These are phyloP conservation scores for Wasmannia auropunctata DNA, from an alignment of 1,140 invertebrate species.

Conservation along the genomic window DNA sequence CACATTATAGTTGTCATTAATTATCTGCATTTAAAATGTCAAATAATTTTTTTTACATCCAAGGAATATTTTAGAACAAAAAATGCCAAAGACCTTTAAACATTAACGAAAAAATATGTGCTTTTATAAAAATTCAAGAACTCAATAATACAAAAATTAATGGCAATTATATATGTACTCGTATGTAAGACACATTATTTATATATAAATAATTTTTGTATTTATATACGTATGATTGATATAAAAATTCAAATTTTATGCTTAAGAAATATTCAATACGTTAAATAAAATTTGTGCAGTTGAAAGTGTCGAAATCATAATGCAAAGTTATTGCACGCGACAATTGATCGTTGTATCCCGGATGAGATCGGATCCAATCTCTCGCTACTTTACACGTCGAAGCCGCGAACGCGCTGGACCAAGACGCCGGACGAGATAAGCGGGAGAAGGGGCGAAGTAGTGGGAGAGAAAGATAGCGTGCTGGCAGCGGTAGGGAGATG, in stretches of 20 bases:
- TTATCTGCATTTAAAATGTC: background rate
- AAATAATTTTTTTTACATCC: background rate
- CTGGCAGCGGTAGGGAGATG: conserved; percentile 69
- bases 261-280: background rate
- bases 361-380: conserved; percentile 40
- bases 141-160: background rate
- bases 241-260: background rate
- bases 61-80: conserved; percentile 4
- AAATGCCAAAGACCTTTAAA: too few relatives aligned
- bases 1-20: background rate
- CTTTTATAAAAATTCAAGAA: background rate
- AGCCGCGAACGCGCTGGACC: conserved; percentile 63
- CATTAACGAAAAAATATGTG: background rate
- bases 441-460: conserved; percentile 54
- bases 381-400: conserved; percentile 46
- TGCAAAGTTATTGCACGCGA: background rate
- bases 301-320: background rate
- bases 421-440: conserved; percentile 63
- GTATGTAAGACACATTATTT: background rate
- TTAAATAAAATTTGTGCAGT: background rate
- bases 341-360: background rate
- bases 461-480: conserved; percentile 65
- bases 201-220: background rate
- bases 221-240: background rate
- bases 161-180: background rate